Evolutionary conservation across 2,797 vertebrate species (phyloP).

Genomic region (Micrastur ruficollis): DNA sequence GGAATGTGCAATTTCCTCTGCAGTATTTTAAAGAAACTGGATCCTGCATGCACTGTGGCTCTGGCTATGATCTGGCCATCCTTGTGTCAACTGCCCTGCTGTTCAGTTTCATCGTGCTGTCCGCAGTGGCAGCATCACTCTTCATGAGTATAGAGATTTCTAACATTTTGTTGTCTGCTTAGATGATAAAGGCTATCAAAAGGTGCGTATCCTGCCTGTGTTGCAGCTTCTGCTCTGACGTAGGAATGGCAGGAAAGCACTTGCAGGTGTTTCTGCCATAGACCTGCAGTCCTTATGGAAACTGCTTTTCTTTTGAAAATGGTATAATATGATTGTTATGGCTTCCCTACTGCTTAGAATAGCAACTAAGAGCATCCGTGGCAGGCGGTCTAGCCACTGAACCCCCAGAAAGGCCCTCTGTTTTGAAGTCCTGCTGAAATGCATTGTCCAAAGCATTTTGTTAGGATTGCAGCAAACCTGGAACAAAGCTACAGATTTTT

Average conservation of each 20-base stretch:
- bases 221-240: not conserved
- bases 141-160: not conserved
- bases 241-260: not conserved
- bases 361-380: not conserved
- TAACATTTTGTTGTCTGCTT: not conserved
- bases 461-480: not conserved
- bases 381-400: not conserved
- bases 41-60: not conserved
- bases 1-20: not conserved
- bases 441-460: not conserved
- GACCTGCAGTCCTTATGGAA: not conserved
- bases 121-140: not conserved
- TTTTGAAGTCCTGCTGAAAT: not conserved
- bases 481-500: constrained; percentile 10
- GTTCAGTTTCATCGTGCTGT: fast-evolving
- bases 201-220: not conserved
- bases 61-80: not conserved
- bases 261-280: not conserved
- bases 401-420: not conserved
- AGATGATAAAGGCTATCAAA: not conserved
- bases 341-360: not conserved
- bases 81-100: not conserved
- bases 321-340: not conserved
- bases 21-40: not conserved
- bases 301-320: not conserved